Evolutionary conservation across 1,140 invertebrate genomes (phyloP).

Genomic region (Brachystomella parvula): DNA sequence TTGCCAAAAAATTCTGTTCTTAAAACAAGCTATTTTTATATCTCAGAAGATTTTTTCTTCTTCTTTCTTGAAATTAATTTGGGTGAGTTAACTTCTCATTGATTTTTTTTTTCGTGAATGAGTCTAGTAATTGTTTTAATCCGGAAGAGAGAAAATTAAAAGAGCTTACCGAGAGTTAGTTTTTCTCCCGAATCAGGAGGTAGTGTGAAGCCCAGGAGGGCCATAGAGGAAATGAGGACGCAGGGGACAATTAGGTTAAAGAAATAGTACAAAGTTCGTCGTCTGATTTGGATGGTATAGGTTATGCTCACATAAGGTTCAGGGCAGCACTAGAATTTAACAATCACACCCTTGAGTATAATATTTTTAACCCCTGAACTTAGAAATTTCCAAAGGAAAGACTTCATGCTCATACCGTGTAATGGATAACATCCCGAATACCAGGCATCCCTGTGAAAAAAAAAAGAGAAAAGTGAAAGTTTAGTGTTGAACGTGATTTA

Average conservation of each 20-base stretch:
- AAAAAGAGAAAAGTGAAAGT: background rate
- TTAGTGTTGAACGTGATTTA: too few species aligned
- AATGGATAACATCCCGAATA: constrained; percentile 14
- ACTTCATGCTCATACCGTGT: constrained; percentile 1
- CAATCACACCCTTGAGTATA: background rate
- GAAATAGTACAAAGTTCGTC: constrained; percentile 96
- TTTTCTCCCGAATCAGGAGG: constrained; percentile 98
- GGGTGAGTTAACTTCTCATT: too few species aligned
- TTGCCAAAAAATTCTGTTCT: too few species aligned
- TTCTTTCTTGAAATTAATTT: too few species aligned
- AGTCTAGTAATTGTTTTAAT: too few species aligned
- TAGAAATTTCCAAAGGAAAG: too few species aligned
- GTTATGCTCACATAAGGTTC: constrained; percentile 68
- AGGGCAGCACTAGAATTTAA: constrained; percentile 20
- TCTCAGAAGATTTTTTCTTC: too few species aligned
- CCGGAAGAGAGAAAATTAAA: background rate
- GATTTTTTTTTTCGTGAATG: too few species aligned
- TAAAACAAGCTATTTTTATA: too few species aligned
- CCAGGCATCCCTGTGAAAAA: constrained; percentile 16
- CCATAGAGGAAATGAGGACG: constrained; percentile 96
- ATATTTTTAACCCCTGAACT: background rate
- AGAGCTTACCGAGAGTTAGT: constrained; percentile 80
- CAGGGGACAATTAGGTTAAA: constrained; percentile 99
- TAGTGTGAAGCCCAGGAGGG: constrained; percentile 91
- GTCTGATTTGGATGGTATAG: constrained; percentile 91